Evolutionary conservation across 2,888 invertebrate genomes (phyloP), one percentile per base, ranked within the genome.

Genomic region (Cantharis rustica): DNA sequence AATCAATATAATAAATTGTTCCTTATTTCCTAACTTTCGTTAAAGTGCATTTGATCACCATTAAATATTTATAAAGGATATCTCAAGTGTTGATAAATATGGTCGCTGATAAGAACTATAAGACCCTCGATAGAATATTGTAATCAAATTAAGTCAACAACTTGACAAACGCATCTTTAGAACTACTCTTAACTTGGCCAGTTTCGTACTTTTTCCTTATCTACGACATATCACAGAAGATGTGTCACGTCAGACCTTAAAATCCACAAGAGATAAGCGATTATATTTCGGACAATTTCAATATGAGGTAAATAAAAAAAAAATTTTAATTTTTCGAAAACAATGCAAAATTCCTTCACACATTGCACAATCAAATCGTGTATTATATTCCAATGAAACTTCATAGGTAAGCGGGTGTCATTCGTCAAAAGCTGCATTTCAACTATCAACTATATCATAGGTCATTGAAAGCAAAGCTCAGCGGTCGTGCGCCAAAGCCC

Each of bases 401-500:
- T 63, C 61, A 10, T 17, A 66, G 23, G 69, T 47, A 68, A 77
- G 80, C 79, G 80, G 80, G 77, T 79, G 80, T 80, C 80, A 76
- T 74, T 77, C 80, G 77, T 80, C 79, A 78, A 80, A 79, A 80
- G 80, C 79, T 80, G 79, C 72, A 75, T 76, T 79, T 79, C 75
- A 75, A 61, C 77, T 73, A 76, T 76, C 75, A 75, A 76, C 79
- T 79, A 70, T 70, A 79, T 77, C 77, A 75, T 73, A 78, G 76
- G 76, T 78, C 78, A 78, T 77, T 77, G 77, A 75, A 78, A 76
- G 70, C 73, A 80, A 80, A 80, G 77, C 79, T 79, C 79, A 81
- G 79, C 79, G 80, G 80, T 78, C 84, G 83, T 81, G 82, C 84
- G 84, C 84, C 83, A 82, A 81, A 83, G 83, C 83, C 80, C 85